Percentiles rank a stretch among this genome's conserved stretches.
Evolutionary conservation across 2,888 invertebrate genomes (phyloP).

Genomic region (Frankliniella intonsa): DNA sequence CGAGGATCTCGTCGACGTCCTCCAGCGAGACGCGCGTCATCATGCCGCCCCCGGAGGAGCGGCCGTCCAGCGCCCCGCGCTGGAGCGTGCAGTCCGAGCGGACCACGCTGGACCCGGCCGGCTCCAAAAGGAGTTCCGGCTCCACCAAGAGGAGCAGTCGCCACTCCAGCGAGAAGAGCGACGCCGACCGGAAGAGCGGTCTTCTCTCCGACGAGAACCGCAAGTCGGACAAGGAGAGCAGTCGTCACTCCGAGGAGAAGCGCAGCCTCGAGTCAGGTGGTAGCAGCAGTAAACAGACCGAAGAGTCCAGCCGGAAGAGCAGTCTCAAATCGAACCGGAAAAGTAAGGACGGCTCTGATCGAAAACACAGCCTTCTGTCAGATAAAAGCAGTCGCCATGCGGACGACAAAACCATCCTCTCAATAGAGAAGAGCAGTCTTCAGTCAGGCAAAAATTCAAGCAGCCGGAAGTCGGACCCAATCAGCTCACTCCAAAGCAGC

Average conservation of each 20-base stretch:
- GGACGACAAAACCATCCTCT: background rate
- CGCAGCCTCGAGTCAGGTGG: background rate
- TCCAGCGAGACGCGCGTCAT: conserved; percentile 4
- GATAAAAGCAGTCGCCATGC: background rate
- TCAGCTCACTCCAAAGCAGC: background rate
- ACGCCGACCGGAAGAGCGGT: background rate
- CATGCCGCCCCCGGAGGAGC: conserved; percentile 12
- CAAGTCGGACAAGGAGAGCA: background rate
- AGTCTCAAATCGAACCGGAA: background rate
- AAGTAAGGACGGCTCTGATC: no score
- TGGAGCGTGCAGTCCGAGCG: background rate
- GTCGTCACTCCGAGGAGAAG: background rate
- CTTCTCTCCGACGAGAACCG: background rate
- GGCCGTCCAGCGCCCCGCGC: background rate
- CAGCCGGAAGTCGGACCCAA: no score
- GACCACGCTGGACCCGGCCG: background rate
- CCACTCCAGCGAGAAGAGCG: background rate
- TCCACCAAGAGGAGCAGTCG: background rate
- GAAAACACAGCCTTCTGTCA: background rate
- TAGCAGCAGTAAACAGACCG: background rate
- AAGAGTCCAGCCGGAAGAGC: background rate
- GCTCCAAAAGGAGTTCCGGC: background rate
- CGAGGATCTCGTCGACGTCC: background rate
- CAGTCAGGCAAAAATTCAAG: background rate
- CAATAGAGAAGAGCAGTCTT: background rate